phyloP scores from a whole-genome alignment of 2,888 invertebrate genomes.

The Clusia tigrina region DNA sequence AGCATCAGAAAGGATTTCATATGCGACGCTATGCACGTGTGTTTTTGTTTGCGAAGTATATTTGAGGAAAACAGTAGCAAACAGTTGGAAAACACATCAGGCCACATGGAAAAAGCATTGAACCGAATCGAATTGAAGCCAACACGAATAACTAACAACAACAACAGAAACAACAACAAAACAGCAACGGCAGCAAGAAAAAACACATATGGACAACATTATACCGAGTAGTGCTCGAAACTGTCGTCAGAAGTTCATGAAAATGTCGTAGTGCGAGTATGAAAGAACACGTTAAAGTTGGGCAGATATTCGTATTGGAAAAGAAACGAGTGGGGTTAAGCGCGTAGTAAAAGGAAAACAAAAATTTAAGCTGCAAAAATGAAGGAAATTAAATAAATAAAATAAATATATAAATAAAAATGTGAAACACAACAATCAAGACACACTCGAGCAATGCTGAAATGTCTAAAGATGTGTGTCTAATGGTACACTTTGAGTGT shows the following conservation, averaged over 20 bases:
- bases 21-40: too few species aligned
- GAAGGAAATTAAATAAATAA: not conserved
- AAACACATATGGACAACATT: not conserved
- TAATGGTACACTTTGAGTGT: conserved; percentile 45
- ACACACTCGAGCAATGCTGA: conserved; percentile 9
- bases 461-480: conserved; percentile 29
- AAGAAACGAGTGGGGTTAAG: conserved; percentile 14
- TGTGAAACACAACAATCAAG: not conserved
- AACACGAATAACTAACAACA: conserved; percentile 29
- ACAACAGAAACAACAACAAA: conserved; percentile 18
- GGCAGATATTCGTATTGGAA: too few species aligned
- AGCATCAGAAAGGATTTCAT: too few species aligned
- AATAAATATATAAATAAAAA: not conserved
- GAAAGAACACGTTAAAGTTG: conserved; percentile 41
- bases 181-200: not conserved
- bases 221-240: too few species aligned
- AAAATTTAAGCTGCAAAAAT: not conserved
- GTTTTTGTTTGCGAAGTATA: too few species aligned
- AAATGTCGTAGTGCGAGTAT: conserved; percentile 34
- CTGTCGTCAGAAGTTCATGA: conserved; percentile 40
- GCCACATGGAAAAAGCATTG: conserved; percentile 38
- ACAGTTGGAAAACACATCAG: too few species aligned
- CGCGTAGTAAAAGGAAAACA: not conserved
- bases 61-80: too few species aligned
- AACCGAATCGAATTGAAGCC: conserved; percentile 42